A percentile compares a stretch with the other conserved stretches of the same genome.
Evolutionary conservation across 2,888 invertebrate genomes (phyloP).

Genomic region (Oeneis ivallda): DNA sequence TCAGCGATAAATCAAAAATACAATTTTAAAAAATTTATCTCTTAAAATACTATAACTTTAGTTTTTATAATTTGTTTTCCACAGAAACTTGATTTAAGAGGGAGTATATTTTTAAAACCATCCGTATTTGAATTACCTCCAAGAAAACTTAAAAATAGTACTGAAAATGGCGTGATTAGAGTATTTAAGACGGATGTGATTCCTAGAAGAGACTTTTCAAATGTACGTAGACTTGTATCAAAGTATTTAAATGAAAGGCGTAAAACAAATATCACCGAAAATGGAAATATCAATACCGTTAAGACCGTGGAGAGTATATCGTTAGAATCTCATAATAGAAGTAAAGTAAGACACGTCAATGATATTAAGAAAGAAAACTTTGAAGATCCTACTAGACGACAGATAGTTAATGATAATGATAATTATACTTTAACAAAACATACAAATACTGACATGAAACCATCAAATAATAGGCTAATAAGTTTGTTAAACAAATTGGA

Average conservation of each 20-base stretch:
- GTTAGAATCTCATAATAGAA: neutral
- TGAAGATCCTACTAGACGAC: neutral
- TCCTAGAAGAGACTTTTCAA: conserved; percentile 58
- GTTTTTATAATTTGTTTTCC: conserved; percentile 22
- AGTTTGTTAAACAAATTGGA: conserved; percentile 59
- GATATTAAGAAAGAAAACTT: neutral
- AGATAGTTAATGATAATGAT: neutral
- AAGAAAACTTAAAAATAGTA: conserved; percentile 20
- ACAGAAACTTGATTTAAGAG: conserved; percentile 33
- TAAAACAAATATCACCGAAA: conserved; percentile 18
- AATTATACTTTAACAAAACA: neutral
- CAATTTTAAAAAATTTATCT: too few species aligned
- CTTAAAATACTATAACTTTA: neutral
- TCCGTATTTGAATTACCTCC: conserved; percentile 38
- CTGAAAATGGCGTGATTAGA: conserved; percentile 17
- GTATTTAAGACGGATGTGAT: conserved; percentile 48
- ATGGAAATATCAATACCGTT: neutral
- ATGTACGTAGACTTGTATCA: conserved; percentile 49
- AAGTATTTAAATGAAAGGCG: conserved; percentile 47
- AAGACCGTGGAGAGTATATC: neutral
- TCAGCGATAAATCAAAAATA: neutral
- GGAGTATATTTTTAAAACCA: conserved; percentile 41
- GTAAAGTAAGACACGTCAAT: neutral
- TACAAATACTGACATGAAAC: neutral
- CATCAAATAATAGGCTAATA: conserved; percentile 48